These are phyloP conservation scores for Drosophila leonis DNA, from an alignment of 2,888 invertebrate genomes.

Conservation along the genomic window DNA sequence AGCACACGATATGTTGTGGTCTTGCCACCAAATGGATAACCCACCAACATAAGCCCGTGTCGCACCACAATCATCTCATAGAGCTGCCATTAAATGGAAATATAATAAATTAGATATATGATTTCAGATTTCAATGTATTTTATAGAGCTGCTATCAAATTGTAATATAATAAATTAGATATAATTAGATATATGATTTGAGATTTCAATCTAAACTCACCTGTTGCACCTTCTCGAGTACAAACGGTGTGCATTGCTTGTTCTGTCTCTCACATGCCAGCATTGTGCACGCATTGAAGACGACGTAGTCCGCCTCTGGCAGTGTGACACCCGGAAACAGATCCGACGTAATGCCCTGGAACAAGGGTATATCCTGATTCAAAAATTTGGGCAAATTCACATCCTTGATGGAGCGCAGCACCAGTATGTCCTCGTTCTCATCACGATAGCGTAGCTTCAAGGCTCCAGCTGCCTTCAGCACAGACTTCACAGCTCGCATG, in stretches of 20 bases:
- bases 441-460: conserved; percentile 95
- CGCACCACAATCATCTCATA: conserved; percentile 98
- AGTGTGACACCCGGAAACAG: conserved; percentile 94
- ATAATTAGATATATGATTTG: too few species aligned
- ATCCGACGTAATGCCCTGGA: conserved; percentile 97
- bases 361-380: conserved; percentile 94
- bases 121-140: conserved; percentile 86
- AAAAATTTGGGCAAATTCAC: conserved; percentile 97
- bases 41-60: conserved; percentile 97
- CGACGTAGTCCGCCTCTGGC: conserved; percentile 92
- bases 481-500: conserved; percentile 98
- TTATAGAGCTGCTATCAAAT: conserved; percentile 90
- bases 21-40: conserved; percentile 96
- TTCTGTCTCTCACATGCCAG: conserved; percentile 90
- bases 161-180: not conserved
- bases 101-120: not conserved
- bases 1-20: conserved; percentile 93
- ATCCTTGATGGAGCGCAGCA: conserved; percentile 96
- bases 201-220: conserved; percentile 45
- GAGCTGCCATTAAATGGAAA: conserved; percentile 86
- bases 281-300: conserved; percentile 88
- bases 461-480: conserved; percentile 95
- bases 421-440: conserved; percentile 93
- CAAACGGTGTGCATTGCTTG: conserved; percentile 93
- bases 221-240: conserved; percentile 93